A percentile compares a stretch with the other conserved stretches of the same genome.
Evolutionary conservation across 1,140 invertebrate genomes (phyloP).

Genomic region (Drosophila pectinifera): DNA sequence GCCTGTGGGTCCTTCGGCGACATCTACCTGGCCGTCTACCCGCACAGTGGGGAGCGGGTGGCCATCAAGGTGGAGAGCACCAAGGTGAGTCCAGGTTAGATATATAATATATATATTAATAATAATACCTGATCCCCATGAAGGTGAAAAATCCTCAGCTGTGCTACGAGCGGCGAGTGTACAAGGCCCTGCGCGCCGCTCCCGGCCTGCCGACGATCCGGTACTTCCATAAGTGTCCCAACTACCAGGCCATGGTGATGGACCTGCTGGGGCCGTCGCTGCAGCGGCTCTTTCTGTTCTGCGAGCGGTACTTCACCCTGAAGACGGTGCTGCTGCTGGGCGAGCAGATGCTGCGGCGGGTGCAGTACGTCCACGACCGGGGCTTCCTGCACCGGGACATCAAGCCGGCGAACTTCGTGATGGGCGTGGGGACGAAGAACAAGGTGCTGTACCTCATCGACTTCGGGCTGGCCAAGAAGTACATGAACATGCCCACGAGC

Average conservation of each 20-base stretch:
- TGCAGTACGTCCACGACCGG: conserved; percentile 97
- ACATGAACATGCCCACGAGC: conserved; percentile 93
- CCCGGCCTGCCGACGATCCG: conserved; percentile 96
- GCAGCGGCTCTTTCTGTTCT: conserved; percentile 98
- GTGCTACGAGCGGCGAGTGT: conserved; percentile 96
- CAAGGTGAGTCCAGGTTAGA: conserved; percentile 91
- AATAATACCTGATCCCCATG: too few species aligned
- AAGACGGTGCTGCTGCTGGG: conserved; percentile 98
- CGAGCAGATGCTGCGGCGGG: conserved; percentile 95
- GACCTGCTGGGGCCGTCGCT: conserved; percentile 97
- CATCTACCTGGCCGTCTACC: conserved; percentile 97
- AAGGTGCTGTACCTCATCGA: conserved; percentile 98
- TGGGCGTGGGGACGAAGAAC: conserved; percentile 97
- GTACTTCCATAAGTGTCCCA: conserved; percentile 94
- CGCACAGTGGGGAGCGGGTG: conserved; percentile 97
- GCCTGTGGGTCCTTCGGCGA: conserved; percentile 98
- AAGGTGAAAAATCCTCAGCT: conserved; percentile 91
- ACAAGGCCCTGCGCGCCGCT: conserved; percentile 95
- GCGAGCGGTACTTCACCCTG: conserved; percentile 96
- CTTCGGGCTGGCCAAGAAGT: conserved; percentile 98
- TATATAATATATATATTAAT: too few species aligned
- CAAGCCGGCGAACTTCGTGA: conserved; percentile 98
- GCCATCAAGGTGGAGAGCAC: conserved; percentile 97
- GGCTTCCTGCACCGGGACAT: conserved; percentile 98
- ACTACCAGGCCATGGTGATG: conserved; percentile 98